These are phyloP conservation scores for Lynx canadensis DNA, from an alignment of 2,113 vertebrate genomes.

Conservation along the genomic window DNA sequence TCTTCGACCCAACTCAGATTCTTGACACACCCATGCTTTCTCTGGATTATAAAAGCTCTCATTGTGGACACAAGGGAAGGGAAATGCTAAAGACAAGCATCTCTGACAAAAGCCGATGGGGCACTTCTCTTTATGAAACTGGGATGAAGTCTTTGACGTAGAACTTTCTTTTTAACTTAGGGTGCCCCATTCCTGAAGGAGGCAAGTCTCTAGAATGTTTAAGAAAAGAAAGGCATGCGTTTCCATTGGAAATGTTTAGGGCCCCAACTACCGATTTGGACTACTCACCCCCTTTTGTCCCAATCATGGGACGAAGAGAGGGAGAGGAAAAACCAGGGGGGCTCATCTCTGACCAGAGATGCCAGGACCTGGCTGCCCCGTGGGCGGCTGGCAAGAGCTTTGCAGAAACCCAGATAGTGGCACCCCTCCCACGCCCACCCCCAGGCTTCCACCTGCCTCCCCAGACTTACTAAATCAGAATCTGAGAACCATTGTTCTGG, in stretches of 20 bases:
- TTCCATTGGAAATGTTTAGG: background rate
- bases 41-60: background rate
- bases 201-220: background rate
- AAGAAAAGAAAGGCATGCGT: background rate
- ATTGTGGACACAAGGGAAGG: background rate
- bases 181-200: background rate
- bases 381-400: no score
- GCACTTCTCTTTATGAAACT: background rate
- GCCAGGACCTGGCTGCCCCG: background rate
- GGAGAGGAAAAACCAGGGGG: accelerated
- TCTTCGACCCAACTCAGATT: background rate
- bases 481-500: background rate
- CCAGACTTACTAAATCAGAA: background rate
- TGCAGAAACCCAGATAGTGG: background rate
- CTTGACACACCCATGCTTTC: background rate
- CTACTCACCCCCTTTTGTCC: background rate
- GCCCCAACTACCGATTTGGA: background rate
- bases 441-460: background rate
- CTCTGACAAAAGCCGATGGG: background rate
- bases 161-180: background rate
- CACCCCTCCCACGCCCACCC: no score
- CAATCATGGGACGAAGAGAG: accelerated
- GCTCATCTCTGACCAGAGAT: background rate
- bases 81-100: no score
- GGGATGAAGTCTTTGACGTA: background rate